Base-by-base conservation (phyloP, 1,140 invertebrate genomes). In the Drusus annulatus region DNA sequence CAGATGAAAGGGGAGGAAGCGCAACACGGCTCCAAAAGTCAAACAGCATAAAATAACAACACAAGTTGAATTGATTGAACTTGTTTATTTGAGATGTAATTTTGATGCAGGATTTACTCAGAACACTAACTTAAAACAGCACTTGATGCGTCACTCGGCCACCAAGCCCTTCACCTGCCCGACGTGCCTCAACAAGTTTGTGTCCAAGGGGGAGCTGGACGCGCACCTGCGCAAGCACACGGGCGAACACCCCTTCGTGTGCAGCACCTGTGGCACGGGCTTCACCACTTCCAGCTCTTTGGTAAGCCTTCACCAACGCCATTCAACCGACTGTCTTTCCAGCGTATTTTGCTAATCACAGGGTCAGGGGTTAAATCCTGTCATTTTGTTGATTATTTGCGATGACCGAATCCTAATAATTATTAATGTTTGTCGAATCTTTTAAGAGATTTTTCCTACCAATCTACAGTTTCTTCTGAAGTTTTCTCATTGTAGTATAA, bases 201-300 rank as follows among this genome's bases (percentile, higher is more conserved):
- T 83, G 19, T 83, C 79, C n/a, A 84, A 81, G 51, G 84, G 86
- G 1, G 90, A 91, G 86, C 81, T 91, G 1, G 86, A 87, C 21
- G 90, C 90, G 0, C 91, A 91, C 82, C 84, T 87, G 3, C 86
- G 90, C 51, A 91, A 90, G 81, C 91, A 91, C 80, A 91, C 90
- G 7, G 91, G 91, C 16, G 90, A 90, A 13, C 88, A 92, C 69
- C 93, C 93, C 2, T 91, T 92, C 73, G 90, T 93, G 6, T 94
- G 93, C 85, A 91, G 93, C 31, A 90, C 93, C 0, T 94, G 94
- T 80, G 90, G 91, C 62, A 91, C 93, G 71, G 91, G 90, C 19
- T 95, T 94, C 84, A 93, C 93, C 4, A 93, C 93, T 62, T 91
- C 92, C n/a, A 93, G 93, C 84, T 93, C 90, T 0, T 89, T 90